Evolutionary conservation across 2,888 invertebrate species (phyloP), one percentile per base, ranked within the genome.

Genomic region (Tiphia femorata): DNA sequence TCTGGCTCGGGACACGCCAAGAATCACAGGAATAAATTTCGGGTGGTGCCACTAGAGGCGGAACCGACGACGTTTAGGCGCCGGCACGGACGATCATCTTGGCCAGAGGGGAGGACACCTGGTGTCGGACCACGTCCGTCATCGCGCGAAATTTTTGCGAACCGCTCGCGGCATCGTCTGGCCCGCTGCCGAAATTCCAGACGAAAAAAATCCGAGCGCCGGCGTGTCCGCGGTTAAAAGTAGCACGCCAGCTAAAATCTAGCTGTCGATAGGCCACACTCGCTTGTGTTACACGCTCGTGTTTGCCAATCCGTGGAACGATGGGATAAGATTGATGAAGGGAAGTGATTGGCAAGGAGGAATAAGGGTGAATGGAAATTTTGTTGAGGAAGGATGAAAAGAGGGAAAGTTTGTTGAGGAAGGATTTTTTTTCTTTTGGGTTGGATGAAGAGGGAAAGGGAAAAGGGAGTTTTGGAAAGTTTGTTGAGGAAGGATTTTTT

Each of bases 181-280:
- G 54, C 43, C n/a, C 6, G 20, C 25, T 50, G 50, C 54, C 48
- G 54, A 50, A 47, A 59, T 55, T 59, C 53, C 54, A 43, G 33
- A 25, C 47, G 27, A 44, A 50, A 44, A 47, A 59, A 47, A 50
- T 50, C 42, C 12, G 33, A 33, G 33, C 12, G 12, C 38, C 19
- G 27, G 29, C 14, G 17, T 30, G 43, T n/a, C 37, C 30, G 16
- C 30, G 50, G 50, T 50, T 50, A 52, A 55, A 55, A 40, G 30
- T 50, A 55, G 54, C 42, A 30, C n/a, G n/a, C n/a, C n/a, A n/a
- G n/a, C n/a, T n/a, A n/a, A n/a, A n/a, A n/a, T 54, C 38, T 16
- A 48, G 43, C 37, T 44, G 52, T 58, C 30, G 44, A 50, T 48
- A 27, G 35, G 25, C 8, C 21, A 37, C n/a, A 42, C 42, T 46